Conservation (phyloP, 2,888 invertebrate species). For the Zygogramma bicolorata region DNA sequence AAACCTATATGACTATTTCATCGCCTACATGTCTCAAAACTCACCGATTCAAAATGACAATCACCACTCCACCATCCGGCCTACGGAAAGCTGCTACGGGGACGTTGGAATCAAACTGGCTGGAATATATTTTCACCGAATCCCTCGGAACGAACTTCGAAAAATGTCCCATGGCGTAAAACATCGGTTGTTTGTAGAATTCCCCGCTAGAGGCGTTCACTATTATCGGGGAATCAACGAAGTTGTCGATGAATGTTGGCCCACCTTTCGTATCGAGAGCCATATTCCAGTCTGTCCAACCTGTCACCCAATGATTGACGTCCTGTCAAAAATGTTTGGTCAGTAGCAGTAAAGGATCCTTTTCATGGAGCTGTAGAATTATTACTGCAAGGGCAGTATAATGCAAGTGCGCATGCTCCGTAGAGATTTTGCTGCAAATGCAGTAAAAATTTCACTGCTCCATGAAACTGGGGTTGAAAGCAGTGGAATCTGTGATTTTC, state of each 20-base stretch:
- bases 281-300: slow-evolving; percentile 94
- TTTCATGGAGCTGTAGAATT: too few species aligned
- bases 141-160: slow-evolving; percentile 74
- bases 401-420: too few species aligned
- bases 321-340: too few species aligned
- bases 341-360: too few species aligned
- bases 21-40: too few species aligned
- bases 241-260: slow-evolving; percentile 84
- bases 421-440: too few species aligned
- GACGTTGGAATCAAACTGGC: slow-evolving; percentile 59
- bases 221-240: slow-evolving; percentile 84
- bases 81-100: slow-evolving; percentile 69
- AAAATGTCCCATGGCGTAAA: slow-evolving; percentile 86
- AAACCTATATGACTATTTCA: too few species aligned
- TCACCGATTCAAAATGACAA: slow-evolving; percentile 72
- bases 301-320: slow-evolving; percentile 81
- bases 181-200: slow-evolving; percentile 92
- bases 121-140: slow-evolving; percentile 67
- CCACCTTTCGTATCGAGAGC: slow-evolving; percentile 81
- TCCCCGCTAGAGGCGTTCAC: slow-evolving; percentile 74
- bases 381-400: too few species aligned
- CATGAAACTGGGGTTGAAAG: too few species aligned
- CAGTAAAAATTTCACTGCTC: too few species aligned
- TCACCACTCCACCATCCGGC: slow-evolving; percentile 67
- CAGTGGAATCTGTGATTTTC: too few species aligned